Conservation (phyloP, 2,888 invertebrate genomes). For the Lycophotia porphyrea region DNA sequence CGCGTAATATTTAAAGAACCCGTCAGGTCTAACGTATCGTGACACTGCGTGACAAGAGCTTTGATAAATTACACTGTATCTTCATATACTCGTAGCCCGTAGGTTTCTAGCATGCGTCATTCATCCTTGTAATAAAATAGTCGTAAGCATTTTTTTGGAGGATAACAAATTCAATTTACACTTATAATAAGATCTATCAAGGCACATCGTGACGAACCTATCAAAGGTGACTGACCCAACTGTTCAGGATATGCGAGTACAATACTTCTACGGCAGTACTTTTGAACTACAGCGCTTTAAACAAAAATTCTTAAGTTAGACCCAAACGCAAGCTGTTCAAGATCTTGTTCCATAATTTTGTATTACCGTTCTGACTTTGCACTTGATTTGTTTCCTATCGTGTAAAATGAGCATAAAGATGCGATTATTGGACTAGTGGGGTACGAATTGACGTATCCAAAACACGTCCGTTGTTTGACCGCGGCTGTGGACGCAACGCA, state of each 20-base stretch:
- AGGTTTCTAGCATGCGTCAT: background rate
- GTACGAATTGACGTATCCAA: slow-evolving; percentile 78
- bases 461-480: slow-evolving; percentile 78
- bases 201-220: slow-evolving; percentile 14
- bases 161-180: slow-evolving; percentile 26
- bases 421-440: slow-evolving; percentile 79
- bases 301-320: background rate
- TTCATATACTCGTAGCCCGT: background rate
- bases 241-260: slow-evolving; percentile 10
- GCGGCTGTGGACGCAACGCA: slow-evolving; percentile 70
- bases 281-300: background rate
- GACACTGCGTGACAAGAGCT: background rate
- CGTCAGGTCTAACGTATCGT: background rate
- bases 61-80: background rate
- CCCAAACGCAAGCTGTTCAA: slow-evolving; percentile 14
- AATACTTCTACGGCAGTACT: background rate
- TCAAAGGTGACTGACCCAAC: slow-evolving; percentile 42
- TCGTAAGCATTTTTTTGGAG: slow-evolving; percentile 2
- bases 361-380: slow-evolving; percentile 45
- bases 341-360: slow-evolving; percentile 14
- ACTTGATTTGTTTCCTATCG: slow-evolving; percentile 53
- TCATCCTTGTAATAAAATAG: background rate
- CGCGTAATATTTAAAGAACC: background rate
- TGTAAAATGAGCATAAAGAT: slow-evolving; percentile 57
- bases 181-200: slow-evolving; percentile 25